Base-by-base conservation (phyloP, 2,888 invertebrate species). In the Heptascelio sp. region DNA sequence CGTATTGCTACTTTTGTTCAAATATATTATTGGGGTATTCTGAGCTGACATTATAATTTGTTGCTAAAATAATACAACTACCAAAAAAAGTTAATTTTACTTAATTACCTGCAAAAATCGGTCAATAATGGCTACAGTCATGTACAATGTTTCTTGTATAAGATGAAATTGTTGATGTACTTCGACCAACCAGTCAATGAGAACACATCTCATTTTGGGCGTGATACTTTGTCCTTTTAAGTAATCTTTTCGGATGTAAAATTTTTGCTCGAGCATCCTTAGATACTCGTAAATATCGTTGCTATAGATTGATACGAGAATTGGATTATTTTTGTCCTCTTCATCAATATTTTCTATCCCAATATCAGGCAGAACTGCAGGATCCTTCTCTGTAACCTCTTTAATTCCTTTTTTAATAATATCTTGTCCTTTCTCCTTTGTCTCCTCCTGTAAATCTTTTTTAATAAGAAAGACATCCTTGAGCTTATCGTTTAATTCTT, bases 101-200 rank as follows among this genome's bases (percentile, higher is more conserved):
- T n/a, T n/a, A 53, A 19, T 57, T 51, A 96, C 97, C 95, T 98
- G 97, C 86, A 99, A 94, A 94, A 98, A 99, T 91, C 98, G 95
- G 94, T 99, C 99, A 88, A 99, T 95, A 19, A 98, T 97, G 86
- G 97, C 96, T 70, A 99, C 96, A 72, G 98, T 96, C 89, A 99
- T 93, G 92, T 98, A 98, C 82, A 99, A 96, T 9, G 99, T 99
- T 93, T 99, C 99, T 71, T 97, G 95, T 19, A 97, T 94, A 70
- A 99, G 94, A 84, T 96, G 96, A 93, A 99, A 99, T 90, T 98
- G 97, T 64, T 95, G 93, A 88, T 98, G 98, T 9, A 99, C 98
- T 90, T 98, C 98, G 17, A 98, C 97, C 68, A 99, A 94, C 99
- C 99, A 99, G 92, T 99, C 98, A 80, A 99, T 95, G 17, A 99